These are phyloP conservation scores for Idaea aversata DNA, from an alignment of 2,888 invertebrate genomes.

Conservation along the genomic window DNA sequence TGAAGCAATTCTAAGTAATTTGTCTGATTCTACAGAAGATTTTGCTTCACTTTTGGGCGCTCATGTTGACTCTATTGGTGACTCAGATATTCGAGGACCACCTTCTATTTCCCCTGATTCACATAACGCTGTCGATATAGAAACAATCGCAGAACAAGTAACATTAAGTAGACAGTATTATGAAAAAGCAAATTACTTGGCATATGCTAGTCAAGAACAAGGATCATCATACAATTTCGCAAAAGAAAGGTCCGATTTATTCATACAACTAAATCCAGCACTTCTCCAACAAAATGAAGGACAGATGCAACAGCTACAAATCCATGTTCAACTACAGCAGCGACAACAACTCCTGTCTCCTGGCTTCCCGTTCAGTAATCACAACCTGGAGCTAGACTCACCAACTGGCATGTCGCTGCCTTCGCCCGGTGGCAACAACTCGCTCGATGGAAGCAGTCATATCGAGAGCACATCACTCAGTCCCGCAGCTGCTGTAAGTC, in stretches of 20 bases:
- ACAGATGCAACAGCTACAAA: constrained; percentile 83
- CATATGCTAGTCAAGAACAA: constrained; percentile 73
- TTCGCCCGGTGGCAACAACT: constrained; percentile 88
- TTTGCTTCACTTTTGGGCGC: constrained; percentile 87
- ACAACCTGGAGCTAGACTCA: constrained; percentile 86
- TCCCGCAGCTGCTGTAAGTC: constrained; percentile 85
- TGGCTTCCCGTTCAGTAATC: constrained; percentile 83
- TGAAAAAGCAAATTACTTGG: constrained; percentile 74
- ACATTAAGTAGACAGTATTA: constrained; percentile 81
- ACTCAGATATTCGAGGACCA: constrained; percentile 84
- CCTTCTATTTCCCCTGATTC: constrained; percentile 87
- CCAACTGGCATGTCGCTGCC: constrained; percentile 89
- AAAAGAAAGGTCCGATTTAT: constrained; percentile 82
- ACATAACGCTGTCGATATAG: constrained; percentile 84
- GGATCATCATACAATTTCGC: constrained; percentile 80
- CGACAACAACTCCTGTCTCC: constrained; percentile 82
- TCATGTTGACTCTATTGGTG: constrained; percentile 84
- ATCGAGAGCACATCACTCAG: constrained; percentile 81
- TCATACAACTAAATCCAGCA: constrained; percentile 80
- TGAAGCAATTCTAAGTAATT: constrained; percentile 88
- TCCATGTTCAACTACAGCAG: constrained; percentile 86
- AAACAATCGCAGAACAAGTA: constrained; percentile 88
- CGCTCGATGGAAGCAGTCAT: constrained; percentile 83
- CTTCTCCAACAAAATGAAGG: constrained; percentile 79
- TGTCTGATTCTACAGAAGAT: constrained; percentile 90